These are phyloP conservation scores for Styela clava DNA, from an alignment of 23 tunicate species.

Conservation along the genomic window DNA sequence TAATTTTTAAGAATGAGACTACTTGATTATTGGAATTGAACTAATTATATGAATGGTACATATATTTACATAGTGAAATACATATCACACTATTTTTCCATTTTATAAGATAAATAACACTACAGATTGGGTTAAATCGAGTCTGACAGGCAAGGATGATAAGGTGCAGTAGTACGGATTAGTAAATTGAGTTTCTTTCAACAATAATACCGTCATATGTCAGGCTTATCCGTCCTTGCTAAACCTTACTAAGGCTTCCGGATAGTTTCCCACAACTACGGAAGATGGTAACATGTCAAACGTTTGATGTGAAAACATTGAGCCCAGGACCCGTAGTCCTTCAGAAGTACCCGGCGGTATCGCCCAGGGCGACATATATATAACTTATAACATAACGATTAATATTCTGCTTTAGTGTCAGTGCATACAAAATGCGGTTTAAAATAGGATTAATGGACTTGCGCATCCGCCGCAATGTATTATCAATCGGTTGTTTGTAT, in stretches of 20 bases:
- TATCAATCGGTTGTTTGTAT: neutral
- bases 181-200: neutral
- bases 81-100: too few relatives aligned
- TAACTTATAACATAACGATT: neutral
- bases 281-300: neutral
- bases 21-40: too few relatives aligned
- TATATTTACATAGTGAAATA: too few relatives aligned
- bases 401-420: neutral
- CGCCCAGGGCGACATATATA: neutral
- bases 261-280: neutral
- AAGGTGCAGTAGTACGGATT: neutral
- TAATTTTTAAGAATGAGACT: too few relatives aligned
- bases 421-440: neutral
- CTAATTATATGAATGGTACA: too few relatives aligned
- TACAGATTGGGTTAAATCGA: too few relatives aligned
- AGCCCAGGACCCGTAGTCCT: neutral
- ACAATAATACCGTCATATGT: neutral
- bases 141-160: neutral
- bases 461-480: neutral
- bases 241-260: neutral
- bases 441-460: neutral
- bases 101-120: too few relatives aligned
- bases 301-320: neutral
- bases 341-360: neutral
- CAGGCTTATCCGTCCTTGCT: neutral